phyloP scores from a whole-genome alignment of 2,888 invertebrate genomes.

The Dasysyrphus albostriatus region DNA sequence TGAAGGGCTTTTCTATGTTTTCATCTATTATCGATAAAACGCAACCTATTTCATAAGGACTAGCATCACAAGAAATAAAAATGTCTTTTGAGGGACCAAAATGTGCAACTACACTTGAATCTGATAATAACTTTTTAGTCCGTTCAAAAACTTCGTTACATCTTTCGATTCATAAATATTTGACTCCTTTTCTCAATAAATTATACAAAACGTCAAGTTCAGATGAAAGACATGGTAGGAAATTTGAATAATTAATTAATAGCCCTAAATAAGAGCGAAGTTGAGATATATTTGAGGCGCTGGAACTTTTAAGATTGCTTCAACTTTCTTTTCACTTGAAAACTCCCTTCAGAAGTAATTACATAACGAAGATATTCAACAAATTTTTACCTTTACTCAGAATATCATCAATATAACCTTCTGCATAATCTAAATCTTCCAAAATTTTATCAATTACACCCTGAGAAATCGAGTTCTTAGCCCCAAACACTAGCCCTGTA shows the following conservation, averaged over 20 bases:
- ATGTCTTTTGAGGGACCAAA: conserved; percentile 60
- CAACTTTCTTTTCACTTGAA: conserved; percentile 31
- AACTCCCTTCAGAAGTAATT: neutral
- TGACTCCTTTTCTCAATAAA: conserved; percentile 19
- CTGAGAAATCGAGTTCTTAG: conserved; percentile 16
- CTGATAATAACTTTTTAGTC: conserved; percentile 26
- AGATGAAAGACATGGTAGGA: conserved; percentile 30
- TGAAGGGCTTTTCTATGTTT: conserved; percentile 53
- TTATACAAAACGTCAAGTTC: conserved; percentile 31
- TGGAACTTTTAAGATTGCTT: conserved; percentile 29
- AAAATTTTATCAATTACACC: conserved; percentile 21
- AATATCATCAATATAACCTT: neutral
- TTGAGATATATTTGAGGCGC: conserved; percentile 22
- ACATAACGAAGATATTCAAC: conserved; percentile 28
- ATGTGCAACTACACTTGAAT: conserved; percentile 29
- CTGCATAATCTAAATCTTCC: neutral
- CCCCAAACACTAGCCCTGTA: conserved; percentile 5
- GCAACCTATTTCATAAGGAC: conserved; percentile 19
- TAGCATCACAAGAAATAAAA: conserved; percentile 60
- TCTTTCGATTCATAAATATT: conserved; percentile 13
- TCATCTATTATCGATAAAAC: conserved; percentile 55
- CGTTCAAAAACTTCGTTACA: conserved; percentile 10
- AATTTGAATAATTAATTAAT: conserved; percentile 29
- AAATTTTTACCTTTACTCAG: neutral
- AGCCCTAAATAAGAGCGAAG: conserved; percentile 31